Percentiles rank a stretch among this genome's conserved stretches.
Conservation (phyloP, 23 tunicate genomes). For the Corella eumyota region DNA sequence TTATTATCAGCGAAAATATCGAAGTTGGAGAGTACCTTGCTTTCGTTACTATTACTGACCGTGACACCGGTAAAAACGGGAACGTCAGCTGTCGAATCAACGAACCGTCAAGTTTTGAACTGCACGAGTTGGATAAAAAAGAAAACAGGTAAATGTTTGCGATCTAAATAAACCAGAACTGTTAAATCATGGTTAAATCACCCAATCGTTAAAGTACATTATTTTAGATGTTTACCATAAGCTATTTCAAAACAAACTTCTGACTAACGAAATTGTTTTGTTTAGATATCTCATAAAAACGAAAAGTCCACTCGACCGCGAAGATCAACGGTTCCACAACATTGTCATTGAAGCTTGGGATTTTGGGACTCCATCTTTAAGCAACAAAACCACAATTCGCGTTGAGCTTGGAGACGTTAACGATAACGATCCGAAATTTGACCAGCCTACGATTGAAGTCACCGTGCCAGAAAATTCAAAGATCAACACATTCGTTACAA, state of each 20-base stretch:
- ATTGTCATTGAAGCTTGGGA: constrained; percentile 59
- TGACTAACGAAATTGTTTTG: too few relatives aligned
- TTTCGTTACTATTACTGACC: constrained; percentile 76
- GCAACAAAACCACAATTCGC: constrained; percentile 21
- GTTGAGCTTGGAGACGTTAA: constrained; percentile 59
- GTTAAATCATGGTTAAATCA: neutral
- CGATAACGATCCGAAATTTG: constrained; percentile 66
- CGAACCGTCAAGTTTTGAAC: constrained; percentile 24
- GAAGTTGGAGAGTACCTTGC: constrained; percentile 52
- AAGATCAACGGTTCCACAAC: constrained; percentile 23
- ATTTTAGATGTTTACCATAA: neutral
- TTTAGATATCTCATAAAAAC: constrained; percentile 58
- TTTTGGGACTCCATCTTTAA: constrained; percentile 50
- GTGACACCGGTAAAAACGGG: constrained; percentile 56
- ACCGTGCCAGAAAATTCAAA: constrained; percentile 35
- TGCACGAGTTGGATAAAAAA: constrained; percentile 10
- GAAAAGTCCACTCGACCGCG: constrained; percentile 46
- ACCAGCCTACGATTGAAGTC: constrained; percentile 6
- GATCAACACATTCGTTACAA: constrained; percentile 17
- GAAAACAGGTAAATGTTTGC: constrained; percentile 26
- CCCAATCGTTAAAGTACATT: neutral
- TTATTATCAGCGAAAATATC: constrained; percentile 44
- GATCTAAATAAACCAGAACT: neutral
- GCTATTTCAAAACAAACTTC: neutral
- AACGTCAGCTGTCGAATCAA: constrained; percentile 33